Conservation (phyloP, 2,797 vertebrate genomes). For the Phoxinus dragarum region DNA sequence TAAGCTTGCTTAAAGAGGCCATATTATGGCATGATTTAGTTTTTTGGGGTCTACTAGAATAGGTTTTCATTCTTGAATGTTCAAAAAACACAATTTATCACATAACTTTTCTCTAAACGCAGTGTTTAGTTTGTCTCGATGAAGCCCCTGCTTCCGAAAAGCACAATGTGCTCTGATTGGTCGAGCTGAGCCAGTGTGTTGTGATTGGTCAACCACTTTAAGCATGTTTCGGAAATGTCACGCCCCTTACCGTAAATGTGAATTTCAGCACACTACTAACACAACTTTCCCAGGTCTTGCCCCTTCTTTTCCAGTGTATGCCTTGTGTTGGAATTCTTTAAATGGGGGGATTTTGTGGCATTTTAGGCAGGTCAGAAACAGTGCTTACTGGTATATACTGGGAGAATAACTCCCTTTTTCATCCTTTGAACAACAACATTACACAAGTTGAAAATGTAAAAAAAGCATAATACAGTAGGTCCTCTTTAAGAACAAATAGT, state of each 20-base stretch:
- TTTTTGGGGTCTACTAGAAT: background rate
- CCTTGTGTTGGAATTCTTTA: background rate
- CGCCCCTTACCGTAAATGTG: background rate
- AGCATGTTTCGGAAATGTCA: background rate
- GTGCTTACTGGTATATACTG: background rate
- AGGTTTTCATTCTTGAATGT: background rate
- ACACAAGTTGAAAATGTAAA: background rate
- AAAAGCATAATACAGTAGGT: background rate
- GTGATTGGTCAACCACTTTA: background rate
- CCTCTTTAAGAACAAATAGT: constrained; percentile 6
- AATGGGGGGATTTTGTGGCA: background rate
- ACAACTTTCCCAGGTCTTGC: background rate
- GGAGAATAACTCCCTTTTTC: background rate
- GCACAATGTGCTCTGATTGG: background rate
- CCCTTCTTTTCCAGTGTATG: background rate
- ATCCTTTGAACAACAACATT: background rate
- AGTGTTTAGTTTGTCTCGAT: background rate
- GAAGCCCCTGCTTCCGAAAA: background rate
- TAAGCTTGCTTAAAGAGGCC: background rate
- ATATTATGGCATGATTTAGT: background rate
- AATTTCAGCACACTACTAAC: background rate
- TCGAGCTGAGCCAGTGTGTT: background rate
- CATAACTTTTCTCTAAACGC: background rate
- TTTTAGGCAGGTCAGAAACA: background rate
- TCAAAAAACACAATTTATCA: background rate